Conservation (phyloP, 2,113 vertebrate species). For the Lampris megalopsis region DNA sequence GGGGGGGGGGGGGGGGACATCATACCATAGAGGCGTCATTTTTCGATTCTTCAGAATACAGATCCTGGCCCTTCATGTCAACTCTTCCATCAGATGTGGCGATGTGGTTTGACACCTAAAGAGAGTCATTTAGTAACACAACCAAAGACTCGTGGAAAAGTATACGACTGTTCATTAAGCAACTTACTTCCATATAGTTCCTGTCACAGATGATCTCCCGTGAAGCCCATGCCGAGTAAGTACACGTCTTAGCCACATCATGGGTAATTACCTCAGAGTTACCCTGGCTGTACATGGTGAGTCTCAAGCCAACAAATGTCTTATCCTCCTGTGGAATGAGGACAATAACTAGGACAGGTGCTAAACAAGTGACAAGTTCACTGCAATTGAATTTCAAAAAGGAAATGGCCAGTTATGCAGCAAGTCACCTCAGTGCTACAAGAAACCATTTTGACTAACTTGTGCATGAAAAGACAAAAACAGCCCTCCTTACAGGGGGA, state of each 20-base stretch:
- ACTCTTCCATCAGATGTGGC: neutral
- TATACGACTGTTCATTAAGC: neutral
- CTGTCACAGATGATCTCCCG: constrained; percentile 79
- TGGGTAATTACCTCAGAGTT: constrained; percentile 42
- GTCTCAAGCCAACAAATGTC: constrained; percentile 64
- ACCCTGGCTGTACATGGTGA: constrained; percentile 56
- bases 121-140: neutral
- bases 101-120: constrained; percentile 64
- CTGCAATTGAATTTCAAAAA: neutral
- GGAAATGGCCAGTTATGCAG: too few species aligned
- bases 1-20: too few species aligned
- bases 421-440: too few species aligned
- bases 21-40: too few species aligned
- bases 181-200: constrained; percentile 83
- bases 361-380: too few species aligned
- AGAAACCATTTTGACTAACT: too few species aligned
- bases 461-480: too few species aligned
- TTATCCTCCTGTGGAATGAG: constrained; percentile 48
- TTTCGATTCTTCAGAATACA: too few species aligned
- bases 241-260: constrained; percentile 69
- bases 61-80: constrained; percentile 11
- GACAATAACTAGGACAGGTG: neutral
- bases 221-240: constrained; percentile 71
- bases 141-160: neutral
- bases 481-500: too few species aligned